These are phyloP conservation scores for Coregonus clupeaformis DNA, from an alignment of 2,113 vertebrate species.

Conservation along the genomic window DNA sequence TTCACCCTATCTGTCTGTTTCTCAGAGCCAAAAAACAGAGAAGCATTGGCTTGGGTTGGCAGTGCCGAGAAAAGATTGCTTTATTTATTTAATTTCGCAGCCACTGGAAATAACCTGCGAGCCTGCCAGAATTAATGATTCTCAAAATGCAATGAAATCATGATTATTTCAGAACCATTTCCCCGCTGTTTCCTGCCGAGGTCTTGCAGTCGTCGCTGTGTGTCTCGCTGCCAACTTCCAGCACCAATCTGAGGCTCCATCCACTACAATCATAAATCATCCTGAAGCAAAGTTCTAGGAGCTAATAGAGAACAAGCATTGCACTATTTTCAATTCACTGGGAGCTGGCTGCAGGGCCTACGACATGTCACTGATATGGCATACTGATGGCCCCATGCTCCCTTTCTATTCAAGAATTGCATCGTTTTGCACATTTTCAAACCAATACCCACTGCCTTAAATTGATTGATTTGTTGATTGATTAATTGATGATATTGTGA, in stretches of 20 bases:
- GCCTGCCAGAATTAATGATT: slow-evolving; percentile 1
- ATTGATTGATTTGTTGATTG: too few relatives aligned
- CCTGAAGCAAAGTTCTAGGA: slow-evolving; percentile 22
- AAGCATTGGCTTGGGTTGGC: neutral
- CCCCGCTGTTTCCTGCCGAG: neutral
- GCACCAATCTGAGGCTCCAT: slow-evolving; percentile 14
- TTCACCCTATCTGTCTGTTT: neutral
- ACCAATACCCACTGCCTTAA: too few relatives aligned
- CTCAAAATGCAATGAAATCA: slow-evolving; percentile 9
- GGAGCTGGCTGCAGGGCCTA: slow-evolving; percentile 33
- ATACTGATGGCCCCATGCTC: slow-evolving; percentile 8
- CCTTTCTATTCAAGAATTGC: too few relatives aligned
- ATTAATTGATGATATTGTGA: too few relatives aligned
- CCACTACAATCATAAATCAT: slow-evolving; percentile 40
- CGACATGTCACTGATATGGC: slow-evolving; percentile 19
- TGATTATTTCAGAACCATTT: neutral
- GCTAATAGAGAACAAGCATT: slow-evolving; percentile 34
- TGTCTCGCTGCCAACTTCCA: slow-evolving; percentile 13
- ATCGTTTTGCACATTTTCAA: too few relatives aligned
- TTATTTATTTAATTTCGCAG: slow-evolving; percentile 7
- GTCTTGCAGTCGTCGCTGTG: neutral
- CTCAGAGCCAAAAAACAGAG: neutral
- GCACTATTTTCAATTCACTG: slow-evolving; percentile 38
- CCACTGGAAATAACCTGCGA: slow-evolving; percentile 1
- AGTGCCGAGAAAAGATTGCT: neutral